Evolutionary conservation across 1,140 invertebrate genomes (phyloP).

Genomic region (Drosophila ambigua): DNA sequence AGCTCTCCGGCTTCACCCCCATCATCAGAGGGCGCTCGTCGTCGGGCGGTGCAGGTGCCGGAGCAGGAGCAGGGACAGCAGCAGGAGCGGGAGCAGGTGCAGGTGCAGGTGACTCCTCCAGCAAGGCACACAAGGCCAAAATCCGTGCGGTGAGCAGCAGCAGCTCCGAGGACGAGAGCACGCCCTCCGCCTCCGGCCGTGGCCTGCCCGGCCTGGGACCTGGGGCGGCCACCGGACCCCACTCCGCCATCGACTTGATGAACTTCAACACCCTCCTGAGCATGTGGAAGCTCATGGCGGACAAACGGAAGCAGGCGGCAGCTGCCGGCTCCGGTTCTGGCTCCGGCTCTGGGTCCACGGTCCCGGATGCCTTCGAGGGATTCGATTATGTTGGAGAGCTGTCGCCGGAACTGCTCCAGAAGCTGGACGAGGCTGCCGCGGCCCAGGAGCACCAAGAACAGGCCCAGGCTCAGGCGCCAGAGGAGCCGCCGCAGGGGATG

Average conservation of each 20-base stretch:
- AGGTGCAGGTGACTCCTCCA: background rate
- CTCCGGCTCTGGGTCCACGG: no score
- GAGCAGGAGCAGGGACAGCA: background rate
- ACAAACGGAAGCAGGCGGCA: constrained; percentile 65
- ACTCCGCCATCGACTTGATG: constrained; percentile 50
- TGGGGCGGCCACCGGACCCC: constrained; percentile 1
- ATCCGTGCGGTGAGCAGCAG: constrained; percentile 80
- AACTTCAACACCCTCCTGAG: constrained; percentile 67
- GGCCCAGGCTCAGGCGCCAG: no score
- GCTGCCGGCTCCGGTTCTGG: constrained; percentile 20
- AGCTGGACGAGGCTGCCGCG: constrained; percentile 55
- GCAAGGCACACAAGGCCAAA: constrained; percentile 52
- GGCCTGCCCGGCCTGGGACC: background rate
- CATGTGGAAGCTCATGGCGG: constrained; percentile 79
- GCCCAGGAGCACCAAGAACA: background rate
- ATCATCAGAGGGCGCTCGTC: constrained; percentile 43
- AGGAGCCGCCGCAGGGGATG: background rate
- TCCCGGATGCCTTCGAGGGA: constrained; percentile 27
- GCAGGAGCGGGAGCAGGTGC: background rate
- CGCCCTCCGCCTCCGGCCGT: background rate
- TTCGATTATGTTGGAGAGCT: constrained; percentile 64
- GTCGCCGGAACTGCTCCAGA: constrained; percentile 63
- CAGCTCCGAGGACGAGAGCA: constrained; percentile 68
- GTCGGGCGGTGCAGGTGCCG: background rate
- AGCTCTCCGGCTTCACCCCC: constrained; percentile 60